Conservation (phyloP, 2,797 vertebrate genomes). For the Tarsius wallacei region DNA sequence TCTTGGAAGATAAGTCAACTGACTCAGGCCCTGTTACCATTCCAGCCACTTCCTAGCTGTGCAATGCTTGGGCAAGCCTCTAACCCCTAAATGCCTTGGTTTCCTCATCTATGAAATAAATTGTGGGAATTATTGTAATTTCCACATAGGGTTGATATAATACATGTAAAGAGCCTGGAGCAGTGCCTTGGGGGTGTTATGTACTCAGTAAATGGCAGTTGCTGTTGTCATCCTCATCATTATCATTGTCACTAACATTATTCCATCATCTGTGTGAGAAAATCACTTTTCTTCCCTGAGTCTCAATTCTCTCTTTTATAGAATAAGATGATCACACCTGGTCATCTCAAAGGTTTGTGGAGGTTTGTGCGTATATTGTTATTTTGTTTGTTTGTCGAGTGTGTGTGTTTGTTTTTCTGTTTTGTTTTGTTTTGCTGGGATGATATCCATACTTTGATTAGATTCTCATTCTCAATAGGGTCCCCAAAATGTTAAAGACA, state of each 20-base stretch:
- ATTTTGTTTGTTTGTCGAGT: no score
- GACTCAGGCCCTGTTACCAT: neutral
- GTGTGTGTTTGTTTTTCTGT: neutral
- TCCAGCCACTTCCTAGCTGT: neutral
- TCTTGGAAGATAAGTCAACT: neutral
- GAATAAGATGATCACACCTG: neutral
- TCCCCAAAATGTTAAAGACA: neutral
- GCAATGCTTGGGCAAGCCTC: slow-evolving; percentile 19
- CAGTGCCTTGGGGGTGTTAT: neutral
- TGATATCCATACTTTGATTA: neutral
- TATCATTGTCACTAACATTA: neutral
- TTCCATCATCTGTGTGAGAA: neutral
- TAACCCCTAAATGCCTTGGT: neutral
- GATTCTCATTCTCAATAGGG: neutral
- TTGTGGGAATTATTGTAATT: neutral
- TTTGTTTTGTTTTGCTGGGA: neutral
- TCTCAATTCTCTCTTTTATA: neutral
- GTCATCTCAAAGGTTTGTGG: neutral
- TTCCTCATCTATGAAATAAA: slow-evolving; percentile 42
- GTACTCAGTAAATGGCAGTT: neutral
- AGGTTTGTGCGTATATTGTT: no score
- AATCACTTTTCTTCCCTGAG: neutral
- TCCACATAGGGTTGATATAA: neutral
- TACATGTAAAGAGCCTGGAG: neutral
- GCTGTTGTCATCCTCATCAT: no score